Evolutionary conservation across 2,113 vertebrate species (phyloP).

Genomic region (Notechis scutatus): DNA sequence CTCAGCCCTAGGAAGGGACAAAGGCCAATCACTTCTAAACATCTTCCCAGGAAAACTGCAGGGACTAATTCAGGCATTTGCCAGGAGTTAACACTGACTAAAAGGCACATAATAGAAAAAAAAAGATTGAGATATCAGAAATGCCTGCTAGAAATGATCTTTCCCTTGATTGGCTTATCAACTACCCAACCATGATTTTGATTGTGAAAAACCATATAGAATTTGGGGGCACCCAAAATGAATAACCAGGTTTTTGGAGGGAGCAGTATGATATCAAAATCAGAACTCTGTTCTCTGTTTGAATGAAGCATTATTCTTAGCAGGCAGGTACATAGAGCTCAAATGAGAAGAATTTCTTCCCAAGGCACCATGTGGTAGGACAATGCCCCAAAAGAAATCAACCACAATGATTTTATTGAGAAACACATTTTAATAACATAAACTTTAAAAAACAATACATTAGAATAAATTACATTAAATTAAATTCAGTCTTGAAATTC

Average conservation of each 20-base stretch:
- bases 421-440: slow-evolving; percentile 31
- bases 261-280: background rate
- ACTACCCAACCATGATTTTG: background rate
- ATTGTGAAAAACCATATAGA: background rate
- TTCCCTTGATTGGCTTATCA: background rate
- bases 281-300: background rate
- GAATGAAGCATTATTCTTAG: background rate
- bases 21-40: background rate
- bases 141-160: background rate
- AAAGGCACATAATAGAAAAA: background rate
- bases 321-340: background rate
- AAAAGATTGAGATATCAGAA: background rate
- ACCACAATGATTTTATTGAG: accelerated
- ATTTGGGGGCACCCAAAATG: background rate
- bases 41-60: background rate
- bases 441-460: slow-evolving; percentile 12
- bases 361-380: background rate
- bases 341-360: background rate
- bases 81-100: background rate
- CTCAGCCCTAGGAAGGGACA: background rate
- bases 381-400: background rate
- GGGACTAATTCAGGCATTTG: background rate
- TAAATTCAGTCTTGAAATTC: slow-evolving; percentile 35
- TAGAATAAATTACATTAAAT: slow-evolving; percentile 53
- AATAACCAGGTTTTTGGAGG: background rate